Evolutionary conservation across 2,888 invertebrate species (phyloP).

Genomic region (Cheilosia grossa): DNA sequence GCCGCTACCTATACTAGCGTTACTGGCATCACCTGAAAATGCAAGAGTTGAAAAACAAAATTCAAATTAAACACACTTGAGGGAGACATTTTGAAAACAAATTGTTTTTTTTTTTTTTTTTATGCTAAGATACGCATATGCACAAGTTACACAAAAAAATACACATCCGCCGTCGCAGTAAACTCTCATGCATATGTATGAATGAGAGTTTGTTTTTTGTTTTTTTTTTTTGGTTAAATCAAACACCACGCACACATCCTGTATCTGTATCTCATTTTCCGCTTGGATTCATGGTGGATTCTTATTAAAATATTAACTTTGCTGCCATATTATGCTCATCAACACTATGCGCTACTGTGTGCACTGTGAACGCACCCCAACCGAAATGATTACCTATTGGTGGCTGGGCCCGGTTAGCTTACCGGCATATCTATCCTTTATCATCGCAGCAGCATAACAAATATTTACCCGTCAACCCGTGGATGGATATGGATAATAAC

Average conservation of each 20-base stretch:
- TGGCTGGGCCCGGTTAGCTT: conserved; percentile 37
- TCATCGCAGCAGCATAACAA: conserved; percentile 72
- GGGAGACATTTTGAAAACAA: conserved; percentile 26
- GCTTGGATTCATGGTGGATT: conserved; percentile 67
- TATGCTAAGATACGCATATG: conserved; percentile 1
- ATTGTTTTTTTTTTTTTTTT: neutral
- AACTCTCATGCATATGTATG: conserved; percentile 56
- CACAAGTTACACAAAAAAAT: conserved; percentile 23
- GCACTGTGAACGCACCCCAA: conserved; percentile 37
- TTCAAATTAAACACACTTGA: conserved; percentile 74
- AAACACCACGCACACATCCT: conserved; percentile 48
- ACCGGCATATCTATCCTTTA: conserved; percentile 70
- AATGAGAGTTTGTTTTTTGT: conserved; percentile 30
- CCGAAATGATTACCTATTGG: conserved; percentile 56
- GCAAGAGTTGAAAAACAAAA: conserved; percentile 76
- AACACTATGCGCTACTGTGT: conserved; percentile 58
- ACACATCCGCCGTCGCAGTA: conserved; percentile 46
- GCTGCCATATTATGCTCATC: conserved; percentile 14
- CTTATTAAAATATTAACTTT: conserved; percentile 74
- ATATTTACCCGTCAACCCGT: conserved; percentile 65
- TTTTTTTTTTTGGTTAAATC: conserved; percentile 18
- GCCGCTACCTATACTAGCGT: conserved; percentile 98
- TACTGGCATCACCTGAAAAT: conserved; percentile 97
- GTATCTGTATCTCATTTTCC: conserved; percentile 71
- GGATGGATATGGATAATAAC: conserved; percentile 31